Base-by-base conservation (phyloP, 2,888 invertebrate genomes). In the Cheilosia pagana region DNA sequence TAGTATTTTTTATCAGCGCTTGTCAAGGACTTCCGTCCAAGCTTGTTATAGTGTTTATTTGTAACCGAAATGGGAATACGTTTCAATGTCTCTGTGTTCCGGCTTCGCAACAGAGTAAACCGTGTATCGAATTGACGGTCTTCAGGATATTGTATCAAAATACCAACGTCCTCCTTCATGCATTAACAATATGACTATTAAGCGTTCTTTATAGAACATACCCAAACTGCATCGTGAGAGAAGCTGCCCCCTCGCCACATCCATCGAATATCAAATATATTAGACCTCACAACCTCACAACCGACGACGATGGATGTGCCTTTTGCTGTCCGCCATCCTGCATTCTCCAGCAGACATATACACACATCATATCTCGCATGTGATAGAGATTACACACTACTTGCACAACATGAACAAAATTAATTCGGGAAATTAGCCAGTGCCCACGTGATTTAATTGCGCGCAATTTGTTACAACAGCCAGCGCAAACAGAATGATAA, bases 381-480 rank as follows among this genome's bases (percentile, higher is more conserved):
- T 16, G 45, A 16, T 45, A 50, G 65, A 52, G 75, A 75, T 75
- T 59, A 14, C 59, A 48, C 45, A 45, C 53, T 52, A 45, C 31
- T 45, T 39, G 48, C 16, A 72, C 52, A 50, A 72, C 59, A 71
- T 59, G 52, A 31, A 31, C 71, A 39, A 72, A 87, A 86, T 87
- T 82, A 87, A 87, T 86, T 82, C 62, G 41, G 57, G 50, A 83
- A 87, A 87, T 85, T 81, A 81, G 77, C 75, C 68, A 71, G 55
- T 83, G 82, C 86, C 87, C 83, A 87, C 87, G 81, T 86, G 78
- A 81, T 83, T 83, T 78, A 83, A 87, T 81, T 82, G 71, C 71
- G 39, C 48, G 41, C 81, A 81, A 86, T 86, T 87, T 72, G 71
- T 81, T 67, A 57, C 16, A 35, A 70, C 57, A 63, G 57, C 70